phyloP scores from a whole-genome alignment of 2,888 invertebrate genomes.

The Coremacera marginata region DNA sequence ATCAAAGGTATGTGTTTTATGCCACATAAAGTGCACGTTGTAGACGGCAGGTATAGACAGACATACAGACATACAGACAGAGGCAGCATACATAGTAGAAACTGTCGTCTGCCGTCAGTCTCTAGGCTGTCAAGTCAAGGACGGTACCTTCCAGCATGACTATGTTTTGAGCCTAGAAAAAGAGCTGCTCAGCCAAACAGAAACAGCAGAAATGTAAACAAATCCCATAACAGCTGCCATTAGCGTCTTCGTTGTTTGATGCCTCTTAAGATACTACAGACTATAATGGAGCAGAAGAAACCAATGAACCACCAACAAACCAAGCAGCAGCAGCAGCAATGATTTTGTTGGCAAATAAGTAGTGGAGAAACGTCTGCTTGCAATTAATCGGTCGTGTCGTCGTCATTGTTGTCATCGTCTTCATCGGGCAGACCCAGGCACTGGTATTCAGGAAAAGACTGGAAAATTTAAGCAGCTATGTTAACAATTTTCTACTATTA shows the following conservation, averaged over 20 bases:
- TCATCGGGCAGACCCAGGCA: neutral
- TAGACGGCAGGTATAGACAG: neutral
- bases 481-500: conserved; percentile 22
- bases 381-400: conserved; percentile 38
- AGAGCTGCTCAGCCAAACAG: neutral
- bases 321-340: conserved; percentile 17
- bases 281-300: conserved; percentile 12
- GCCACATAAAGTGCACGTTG: neutral
- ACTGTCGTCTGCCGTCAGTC: conserved; percentile 14
- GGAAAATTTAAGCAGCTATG: conserved; percentile 27
- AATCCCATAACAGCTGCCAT: neutral
- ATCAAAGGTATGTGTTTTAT: neutral
- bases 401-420: conserved; percentile 1
- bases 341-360: neutral
- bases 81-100: too few species aligned
- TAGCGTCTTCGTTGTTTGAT: neutral
- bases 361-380: conserved; percentile 28
- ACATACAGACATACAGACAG: too few species aligned
- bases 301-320: neutral
- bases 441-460: neutral
- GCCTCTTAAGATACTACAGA: neutral
- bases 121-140: conserved; percentile 40
- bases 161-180: too few species aligned
- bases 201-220: neutral
- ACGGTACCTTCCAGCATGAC: conserved; percentile 13